A percentile compares a stretch with the other conserved stretches of the same genome.
These are phyloP conservation scores for Sebastes cheni DNA, from an alignment of 2,797 vertebrate genomes.

Conservation along the genomic window DNA sequence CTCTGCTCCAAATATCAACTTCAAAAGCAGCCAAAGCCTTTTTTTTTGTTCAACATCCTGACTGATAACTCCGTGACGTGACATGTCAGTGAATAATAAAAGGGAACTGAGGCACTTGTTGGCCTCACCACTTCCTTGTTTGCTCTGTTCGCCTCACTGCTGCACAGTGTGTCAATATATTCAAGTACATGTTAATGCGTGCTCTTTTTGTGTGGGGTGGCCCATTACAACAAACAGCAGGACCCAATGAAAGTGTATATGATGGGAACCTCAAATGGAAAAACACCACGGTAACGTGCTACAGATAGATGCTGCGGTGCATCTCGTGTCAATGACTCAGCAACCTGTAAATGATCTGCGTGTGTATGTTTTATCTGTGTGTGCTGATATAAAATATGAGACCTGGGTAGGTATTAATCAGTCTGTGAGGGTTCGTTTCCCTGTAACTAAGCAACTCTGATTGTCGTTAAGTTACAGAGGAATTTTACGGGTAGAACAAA, in stretches of 20 bases:
- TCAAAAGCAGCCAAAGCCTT: constrained; percentile 5
- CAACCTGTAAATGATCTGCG: not conserved
- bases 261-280: not conserved
- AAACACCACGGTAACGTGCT: not conserved
- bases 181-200: not conserved
- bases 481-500: not conserved
- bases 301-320: not conserved
- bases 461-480: constrained; percentile 8
- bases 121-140: constrained; percentile 23
- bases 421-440: not conserved
- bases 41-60: not conserved
- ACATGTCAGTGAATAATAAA: not conserved
- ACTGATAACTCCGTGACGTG: constrained; percentile 9
- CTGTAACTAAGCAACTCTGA: constrained; percentile 10
- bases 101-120: not conserved
- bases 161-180: not conserved
- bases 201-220: not conserved
- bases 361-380: not conserved
- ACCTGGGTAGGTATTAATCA: not conserved
- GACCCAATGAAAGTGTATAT: not conserved
- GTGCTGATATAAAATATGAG: not conserved
- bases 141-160: not conserved
- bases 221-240: not conserved
- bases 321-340: not conserved
- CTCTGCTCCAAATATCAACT: not conserved